A percentile compares a stretch with the other conserved stretches of the same genome.
Conservation (phyloP, 2,113 vertebrate genomes). For the Tychaedon coryphoeus region DNA sequence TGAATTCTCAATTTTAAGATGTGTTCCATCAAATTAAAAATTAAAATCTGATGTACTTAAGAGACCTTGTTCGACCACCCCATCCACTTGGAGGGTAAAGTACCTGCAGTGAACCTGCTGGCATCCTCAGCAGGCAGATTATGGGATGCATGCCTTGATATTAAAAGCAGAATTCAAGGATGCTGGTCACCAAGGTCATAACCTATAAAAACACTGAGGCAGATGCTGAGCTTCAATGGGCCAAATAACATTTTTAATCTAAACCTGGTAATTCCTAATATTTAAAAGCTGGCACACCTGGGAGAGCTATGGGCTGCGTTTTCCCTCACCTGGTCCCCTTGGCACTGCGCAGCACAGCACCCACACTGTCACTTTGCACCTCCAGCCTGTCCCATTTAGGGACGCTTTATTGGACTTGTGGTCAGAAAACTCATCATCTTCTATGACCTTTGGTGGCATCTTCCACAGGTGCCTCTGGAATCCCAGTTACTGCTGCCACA, state of each 20-base stretch:
- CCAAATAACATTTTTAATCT: neutral
- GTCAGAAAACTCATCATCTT: neutral
- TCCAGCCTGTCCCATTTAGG: neutral
- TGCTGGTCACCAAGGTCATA: neutral
- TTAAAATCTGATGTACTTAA: neutral
- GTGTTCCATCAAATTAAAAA: neutral
- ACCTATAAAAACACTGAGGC: neutral
- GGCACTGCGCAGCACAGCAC: rapidly evolving
- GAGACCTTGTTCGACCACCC: neutral
- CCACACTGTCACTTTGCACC: neutral
- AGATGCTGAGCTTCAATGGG: neutral
- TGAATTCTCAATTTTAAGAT: neutral
- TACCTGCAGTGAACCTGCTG: neutral
- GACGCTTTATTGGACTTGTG: neutral
- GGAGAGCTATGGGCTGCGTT: rapidly evolving
- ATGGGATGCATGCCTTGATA: neutral
- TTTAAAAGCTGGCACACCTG: neutral
- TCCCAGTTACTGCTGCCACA: neutral
- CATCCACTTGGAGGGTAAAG: neutral
- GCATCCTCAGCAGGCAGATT: neutral
- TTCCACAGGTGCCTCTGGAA: neutral
- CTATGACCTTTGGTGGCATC: neutral
- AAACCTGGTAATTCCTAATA: neutral
- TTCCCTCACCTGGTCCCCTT: neutral
- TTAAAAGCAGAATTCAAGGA: neutral